Conservation (phyloP, 2,888 invertebrate species). For the Parnassius mnemosyne region DNA sequence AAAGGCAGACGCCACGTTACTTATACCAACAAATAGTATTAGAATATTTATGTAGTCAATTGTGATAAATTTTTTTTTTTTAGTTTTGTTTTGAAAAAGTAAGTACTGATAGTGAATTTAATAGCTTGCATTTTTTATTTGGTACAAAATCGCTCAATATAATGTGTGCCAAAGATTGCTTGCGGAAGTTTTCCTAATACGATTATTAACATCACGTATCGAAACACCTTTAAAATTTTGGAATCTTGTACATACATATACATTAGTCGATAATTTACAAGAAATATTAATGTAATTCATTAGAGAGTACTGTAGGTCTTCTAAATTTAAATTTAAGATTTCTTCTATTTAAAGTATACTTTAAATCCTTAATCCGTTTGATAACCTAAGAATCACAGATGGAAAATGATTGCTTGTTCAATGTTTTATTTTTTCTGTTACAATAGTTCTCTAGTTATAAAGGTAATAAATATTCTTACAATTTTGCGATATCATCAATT, state of each 20-base stretch:
- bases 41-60: slow-evolving; percentile 16
- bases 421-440: no score
- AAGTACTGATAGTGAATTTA: not conserved
- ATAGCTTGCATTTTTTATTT: slow-evolving; percentile 12
- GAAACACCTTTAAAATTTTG: slow-evolving; percentile 54
- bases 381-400: slow-evolving; percentile 28
- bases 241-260: slow-evolving; percentile 75
- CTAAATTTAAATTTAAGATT: slow-evolving; percentile 60
- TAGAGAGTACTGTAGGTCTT: slow-evolving; percentile 70
- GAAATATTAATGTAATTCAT: slow-evolving; percentile 49
- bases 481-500: no score
- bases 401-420: not conserved
- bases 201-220: slow-evolving; percentile 35
- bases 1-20: slow-evolving; percentile 20
- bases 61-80: slow-evolving; percentile 8
- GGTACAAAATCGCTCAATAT: slow-evolving; percentile 25
- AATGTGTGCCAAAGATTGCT: slow-evolving; percentile 32
- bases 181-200: slow-evolving; percentile 40
- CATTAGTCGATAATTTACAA: slow-evolving; percentile 54
- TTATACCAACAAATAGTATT: slow-evolving; percentile 12
- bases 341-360: slow-evolving; percentile 54
- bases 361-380: slow-evolving; percentile 31
- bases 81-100: not conserved
- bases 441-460: no score
- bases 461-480: no score